Conservation (phyloP, 2,797 vertebrate species). For the Moxostoma hubbsi region DNA sequence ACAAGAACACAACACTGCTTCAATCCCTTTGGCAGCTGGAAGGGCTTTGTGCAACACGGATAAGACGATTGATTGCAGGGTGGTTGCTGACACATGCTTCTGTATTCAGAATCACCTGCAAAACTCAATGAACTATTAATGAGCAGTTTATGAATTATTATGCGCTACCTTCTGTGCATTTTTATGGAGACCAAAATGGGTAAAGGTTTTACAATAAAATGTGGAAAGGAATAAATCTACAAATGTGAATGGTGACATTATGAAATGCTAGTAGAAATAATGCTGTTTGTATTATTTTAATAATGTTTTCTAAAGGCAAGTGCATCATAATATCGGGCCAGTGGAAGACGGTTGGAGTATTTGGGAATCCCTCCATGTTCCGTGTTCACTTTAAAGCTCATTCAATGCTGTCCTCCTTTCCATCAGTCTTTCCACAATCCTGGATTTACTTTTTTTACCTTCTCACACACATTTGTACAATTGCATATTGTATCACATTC, state of each 20-base stretch:
- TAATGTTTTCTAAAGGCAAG: too few relatives aligned
- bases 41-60: constrained; percentile 49
- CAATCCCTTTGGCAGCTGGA: constrained; percentile 57
- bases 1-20: constrained; percentile 41
- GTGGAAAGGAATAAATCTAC: neutral
- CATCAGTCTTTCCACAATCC: neutral
- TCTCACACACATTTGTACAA: neutral
- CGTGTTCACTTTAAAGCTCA: neutral
- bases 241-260: too few relatives aligned
- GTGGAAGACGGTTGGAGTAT: too few relatives aligned
- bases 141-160: constrained; percentile 34
- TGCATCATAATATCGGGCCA: too few relatives aligned
- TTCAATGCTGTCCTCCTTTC: neutral
- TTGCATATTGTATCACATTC: neutral
- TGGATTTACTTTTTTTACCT: neutral
- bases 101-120: constrained; percentile 9
- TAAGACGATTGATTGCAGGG: constrained; percentile 46
- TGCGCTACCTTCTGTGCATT: neutral
- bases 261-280: neutral
- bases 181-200: neutral
- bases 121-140: constrained; percentile 36
- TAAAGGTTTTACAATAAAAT: constrained; percentile 1
- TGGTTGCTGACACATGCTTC: constrained; percentile 6
- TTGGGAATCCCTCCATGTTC: too few relatives aligned
- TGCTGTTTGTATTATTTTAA: neutral